A percentile compares a stretch with the other conserved stretches of the same genome.
Evolutionary conservation across 2,797 vertebrate genomes (phyloP).

Genomic region (Centroberyx gerrardi): DNA sequence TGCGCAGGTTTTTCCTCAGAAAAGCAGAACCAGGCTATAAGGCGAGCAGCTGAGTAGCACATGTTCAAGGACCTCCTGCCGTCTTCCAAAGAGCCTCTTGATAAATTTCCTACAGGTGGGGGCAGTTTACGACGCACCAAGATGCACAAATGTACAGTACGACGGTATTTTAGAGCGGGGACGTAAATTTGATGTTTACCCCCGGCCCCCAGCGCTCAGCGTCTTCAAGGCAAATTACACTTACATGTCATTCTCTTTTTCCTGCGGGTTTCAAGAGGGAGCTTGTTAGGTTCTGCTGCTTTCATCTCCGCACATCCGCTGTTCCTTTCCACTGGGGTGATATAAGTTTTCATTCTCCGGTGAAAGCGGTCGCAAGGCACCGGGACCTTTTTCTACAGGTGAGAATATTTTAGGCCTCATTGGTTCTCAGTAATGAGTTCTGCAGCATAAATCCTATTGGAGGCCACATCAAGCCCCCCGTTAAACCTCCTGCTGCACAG

Average conservation of each 20-base stretch:
- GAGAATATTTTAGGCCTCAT: constrained; percentile 74
- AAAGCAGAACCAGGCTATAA: constrained; percentile 59
- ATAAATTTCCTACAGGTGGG: constrained; percentile 87
- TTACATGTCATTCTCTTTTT: constrained; percentile 14
- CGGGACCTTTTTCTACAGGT: constrained; percentile 66
- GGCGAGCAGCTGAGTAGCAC: constrained; percentile 90
- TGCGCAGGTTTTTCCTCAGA: constrained; percentile 82
- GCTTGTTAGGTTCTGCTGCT: constrained; percentile 35
- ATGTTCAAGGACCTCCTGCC: constrained; percentile 85
- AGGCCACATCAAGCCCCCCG: constrained; percentile 55
- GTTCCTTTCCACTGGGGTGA: constrained; percentile 48
- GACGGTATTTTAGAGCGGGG: constrained; percentile 77
- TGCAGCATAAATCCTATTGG: constrained; percentile 60
- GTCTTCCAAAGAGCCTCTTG: constrained; percentile 82
- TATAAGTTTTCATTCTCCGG: constrained; percentile 54
- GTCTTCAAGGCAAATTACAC: constrained; percentile 5
- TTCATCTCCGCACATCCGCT: constrained; percentile 37
- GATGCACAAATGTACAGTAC: constrained; percentile 79
- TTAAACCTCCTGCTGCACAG: constrained; percentile 59
- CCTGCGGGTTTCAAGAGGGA: constrained; percentile 30
- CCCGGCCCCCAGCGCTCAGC: constrained; percentile 24
- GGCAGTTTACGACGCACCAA: constrained; percentile 82
- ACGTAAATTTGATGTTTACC: constrained; percentile 68
- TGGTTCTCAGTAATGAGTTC: constrained; percentile 74
- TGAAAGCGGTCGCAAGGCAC: constrained; percentile 57